Conservation (phyloP, 2,113 vertebrate species). For the Rana temporaria region DNA sequence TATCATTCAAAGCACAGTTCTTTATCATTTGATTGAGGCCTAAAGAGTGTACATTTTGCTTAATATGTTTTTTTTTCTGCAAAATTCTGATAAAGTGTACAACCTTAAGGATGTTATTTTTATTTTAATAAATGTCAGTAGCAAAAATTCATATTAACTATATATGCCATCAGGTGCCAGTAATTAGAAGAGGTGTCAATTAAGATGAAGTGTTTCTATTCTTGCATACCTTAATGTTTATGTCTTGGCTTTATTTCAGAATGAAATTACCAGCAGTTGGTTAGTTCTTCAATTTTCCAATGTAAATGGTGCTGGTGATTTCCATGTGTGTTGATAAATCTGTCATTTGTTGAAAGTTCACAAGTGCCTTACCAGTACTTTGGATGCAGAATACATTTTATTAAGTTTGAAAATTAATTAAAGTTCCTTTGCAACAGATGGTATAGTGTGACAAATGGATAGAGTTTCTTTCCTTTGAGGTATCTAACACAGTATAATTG, state of each 20-base stretch:
- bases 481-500: conserved; percentile 24
- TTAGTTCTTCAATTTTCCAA: conserved; percentile 43
- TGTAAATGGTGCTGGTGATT: conserved; percentile 45
- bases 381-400: conserved; percentile 46
- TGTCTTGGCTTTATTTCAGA: conserved; percentile 46
- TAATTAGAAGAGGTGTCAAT: conserved; percentile 46
- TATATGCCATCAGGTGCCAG: conserved; percentile 31
- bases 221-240: conserved; percentile 40
- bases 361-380: conserved; percentile 26
- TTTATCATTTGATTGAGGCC: not conserved
- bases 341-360: conserved; percentile 48
- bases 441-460: conserved; percentile 44
- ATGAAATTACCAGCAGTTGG: conserved; percentile 50
- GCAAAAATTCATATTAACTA: conserved; percentile 25
- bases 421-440: conserved; percentile 49
- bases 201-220: conserved; percentile 46
- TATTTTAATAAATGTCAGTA: conserved; percentile 28
- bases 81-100: not conserved
- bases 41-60: not conserved
- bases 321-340: conserved; percentile 49
- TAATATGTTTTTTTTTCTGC: not conserved
- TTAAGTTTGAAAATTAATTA: conserved; percentile 50
- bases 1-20: not conserved
- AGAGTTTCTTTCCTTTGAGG: conserved; percentile 15
- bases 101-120: conserved; percentile 12